These are phyloP conservation scores for Petrocephalus zakoni DNA, from an alignment of 2,113 vertebrate species.

Conservation along the genomic window DNA sequence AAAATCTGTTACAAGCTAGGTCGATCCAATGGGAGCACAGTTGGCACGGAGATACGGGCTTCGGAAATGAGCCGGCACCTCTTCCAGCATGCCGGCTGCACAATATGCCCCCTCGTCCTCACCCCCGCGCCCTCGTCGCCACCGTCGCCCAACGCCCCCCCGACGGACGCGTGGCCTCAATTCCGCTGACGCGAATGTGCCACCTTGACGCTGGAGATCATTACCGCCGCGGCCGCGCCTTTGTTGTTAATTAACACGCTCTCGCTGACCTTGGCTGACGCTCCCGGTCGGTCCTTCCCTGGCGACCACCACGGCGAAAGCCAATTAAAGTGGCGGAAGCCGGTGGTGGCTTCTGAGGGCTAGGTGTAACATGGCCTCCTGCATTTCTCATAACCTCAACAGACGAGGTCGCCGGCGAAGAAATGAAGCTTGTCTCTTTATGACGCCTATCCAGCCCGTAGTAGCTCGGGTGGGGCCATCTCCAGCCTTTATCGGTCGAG, in stretches of 20 bases:
- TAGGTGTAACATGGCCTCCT: not conserved
- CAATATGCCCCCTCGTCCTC: not conserved
- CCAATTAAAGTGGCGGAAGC: constrained; percentile 40
- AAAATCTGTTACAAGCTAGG: not conserved
- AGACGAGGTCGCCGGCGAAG: not conserved
- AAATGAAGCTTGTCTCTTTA: constrained; percentile 48
- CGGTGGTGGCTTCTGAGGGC: not conserved
- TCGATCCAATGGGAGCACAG: not conserved
- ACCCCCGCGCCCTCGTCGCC: not conserved
- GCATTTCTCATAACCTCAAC: not conserved
- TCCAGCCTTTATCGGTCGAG: not conserved
- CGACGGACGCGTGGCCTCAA: constrained; percentile 42
- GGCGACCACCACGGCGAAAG: constrained; percentile 56
- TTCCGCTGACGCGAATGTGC: constrained; percentile 72
- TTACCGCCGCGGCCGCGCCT: constrained; percentile 80
- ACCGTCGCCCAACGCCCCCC: not conserved
- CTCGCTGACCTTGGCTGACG: constrained; percentile 77
- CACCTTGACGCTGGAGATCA: constrained; percentile 73
- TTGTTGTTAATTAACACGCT: constrained; percentile 82
- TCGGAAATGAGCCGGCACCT: not conserved
- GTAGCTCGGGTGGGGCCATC: not conserved
- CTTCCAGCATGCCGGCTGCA: not conserved
- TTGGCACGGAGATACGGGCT: not conserved
- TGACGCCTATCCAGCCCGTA: constrained; percentile 22
- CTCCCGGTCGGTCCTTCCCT: constrained; percentile 76